A percentile compares a stretch with the other conserved stretches of the same genome.
Evolutionary conservation across 2,888 invertebrate genomes (phyloP).

Genomic region (Hybos culiciformis): DNA sequence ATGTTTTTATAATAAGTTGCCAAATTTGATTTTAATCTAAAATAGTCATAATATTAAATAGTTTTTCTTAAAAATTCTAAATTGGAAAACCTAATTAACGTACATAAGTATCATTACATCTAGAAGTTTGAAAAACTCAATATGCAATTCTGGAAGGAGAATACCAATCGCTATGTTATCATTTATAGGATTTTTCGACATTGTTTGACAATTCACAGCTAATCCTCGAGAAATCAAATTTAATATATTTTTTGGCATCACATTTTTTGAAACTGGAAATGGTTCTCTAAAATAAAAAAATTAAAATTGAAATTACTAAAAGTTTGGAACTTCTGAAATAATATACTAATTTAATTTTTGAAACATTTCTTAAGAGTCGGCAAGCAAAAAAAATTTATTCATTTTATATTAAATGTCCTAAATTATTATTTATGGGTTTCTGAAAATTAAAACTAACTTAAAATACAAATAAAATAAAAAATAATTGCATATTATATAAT

Average conservation of each 20-base stretch:
- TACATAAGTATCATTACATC: slow-evolving; percentile 21
- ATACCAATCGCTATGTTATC: slow-evolving; percentile 23
- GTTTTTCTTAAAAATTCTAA: neutral
- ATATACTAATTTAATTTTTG: too few species aligned
- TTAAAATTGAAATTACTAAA: neutral
- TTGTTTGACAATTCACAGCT: slow-evolving; percentile 19
- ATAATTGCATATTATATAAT: too few species aligned
- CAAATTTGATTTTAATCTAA: slow-evolving; percentile 20
- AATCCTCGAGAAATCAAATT: slow-evolving; percentile 23
- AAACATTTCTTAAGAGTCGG: too few species aligned
- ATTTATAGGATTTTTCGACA: slow-evolving; percentile 21
- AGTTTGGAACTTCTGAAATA: too few species aligned
- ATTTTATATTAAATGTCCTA: too few species aligned
- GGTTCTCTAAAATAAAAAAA: slow-evolving; percentile 20
- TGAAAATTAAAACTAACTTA: too few species aligned
- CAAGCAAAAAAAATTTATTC: too few species aligned
- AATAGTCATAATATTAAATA: neutral
- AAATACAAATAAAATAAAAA: too few species aligned
- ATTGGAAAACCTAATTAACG: slow-evolving; percentile 10
- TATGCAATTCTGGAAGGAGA: slow-evolving; percentile 22
- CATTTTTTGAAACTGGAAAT: slow-evolving; percentile 23
- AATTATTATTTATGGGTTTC: too few species aligned
- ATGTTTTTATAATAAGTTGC: slow-evolving; percentile 19
- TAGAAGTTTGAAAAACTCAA: slow-evolving; percentile 19
- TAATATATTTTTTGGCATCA: slow-evolving; percentile 22